Percentiles rank a stretch among this genome's conserved stretches.
These are phyloP conservation scores for Mesoligia furuncula DNA, from an alignment of 2,888 invertebrate species.

Conservation along the genomic window DNA sequence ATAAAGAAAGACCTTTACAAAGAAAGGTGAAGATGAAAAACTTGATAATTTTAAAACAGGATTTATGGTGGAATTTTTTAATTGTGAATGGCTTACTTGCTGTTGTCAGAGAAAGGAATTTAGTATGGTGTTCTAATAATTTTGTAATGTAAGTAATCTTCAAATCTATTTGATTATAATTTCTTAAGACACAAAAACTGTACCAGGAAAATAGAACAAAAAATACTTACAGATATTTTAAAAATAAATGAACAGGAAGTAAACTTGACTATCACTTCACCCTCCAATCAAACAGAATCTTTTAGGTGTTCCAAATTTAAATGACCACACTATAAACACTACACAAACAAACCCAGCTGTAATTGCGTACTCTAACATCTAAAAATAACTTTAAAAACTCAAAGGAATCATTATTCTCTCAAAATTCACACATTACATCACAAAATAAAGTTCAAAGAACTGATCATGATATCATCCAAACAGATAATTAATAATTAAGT, in stretches of 20 bases:
- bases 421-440: slow-evolving; percentile 71
- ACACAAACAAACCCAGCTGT: slow-evolving; percentile 78
- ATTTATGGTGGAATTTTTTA: too few species aligned
- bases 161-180: background rate
- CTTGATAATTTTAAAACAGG: background rate
- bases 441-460: slow-evolving; percentile 77
- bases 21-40: background rate
- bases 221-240: slow-evolving; percentile 27
- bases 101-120: background rate
- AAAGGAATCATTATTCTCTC: slow-evolving; percentile 73
- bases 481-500: slow-evolving; percentile 77
- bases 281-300: slow-evolving; percentile 41
- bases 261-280: slow-evolving; percentile 52
- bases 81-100: background rate
- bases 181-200: background rate
- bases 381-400: slow-evolving; percentile 82
- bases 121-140: background rate
- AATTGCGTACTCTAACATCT: slow-evolving; percentile 78
- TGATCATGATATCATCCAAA: slow-evolving; percentile 84
- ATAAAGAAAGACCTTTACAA: background rate
- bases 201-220: background rate
- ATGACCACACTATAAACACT: slow-evolving; percentile 68
- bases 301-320: slow-evolving; percentile 60
- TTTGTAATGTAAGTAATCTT: background rate
- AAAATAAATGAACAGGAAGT: slow-evolving; percentile 49